A percentile compares a stretch with the other conserved stretches of the same genome.
Conservation (phyloP, 2,888 invertebrate species). For the Dryadula phaetusa region DNA sequence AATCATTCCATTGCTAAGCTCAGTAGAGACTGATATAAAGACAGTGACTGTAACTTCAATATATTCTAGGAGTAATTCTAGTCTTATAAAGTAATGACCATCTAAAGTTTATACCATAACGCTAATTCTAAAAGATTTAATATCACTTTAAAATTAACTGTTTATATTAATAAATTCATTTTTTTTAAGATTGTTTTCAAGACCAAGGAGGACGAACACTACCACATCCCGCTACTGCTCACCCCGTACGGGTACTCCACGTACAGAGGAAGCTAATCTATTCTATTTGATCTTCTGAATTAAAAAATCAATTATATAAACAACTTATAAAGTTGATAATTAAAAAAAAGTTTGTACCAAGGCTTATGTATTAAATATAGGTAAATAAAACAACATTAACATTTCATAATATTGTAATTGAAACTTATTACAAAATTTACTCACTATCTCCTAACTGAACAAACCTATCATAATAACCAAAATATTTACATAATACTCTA, state of each 20-base stretch:
- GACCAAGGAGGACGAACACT: constrained; percentile 85
- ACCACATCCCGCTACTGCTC: constrained; percentile 90
- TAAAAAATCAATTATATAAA: background rate
- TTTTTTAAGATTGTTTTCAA: constrained; percentile 87
- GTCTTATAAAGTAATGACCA: too few relatives aligned
- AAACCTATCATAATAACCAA: background rate
- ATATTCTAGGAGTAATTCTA: too few relatives aligned
- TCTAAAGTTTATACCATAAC: too few relatives aligned
- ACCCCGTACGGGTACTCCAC: constrained; percentile 92
- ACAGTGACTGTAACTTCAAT: too few relatives aligned
- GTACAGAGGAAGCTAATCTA: constrained; percentile 86
- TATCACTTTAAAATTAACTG: too few relatives aligned
- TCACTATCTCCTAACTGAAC: background rate
- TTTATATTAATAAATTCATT: too few relatives aligned
- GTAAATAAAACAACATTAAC: constrained; percentile 34
- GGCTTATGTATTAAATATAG: too few relatives aligned
- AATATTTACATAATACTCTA: constrained; percentile 8
- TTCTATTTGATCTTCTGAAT: background rate
- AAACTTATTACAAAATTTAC: constrained; percentile 13
- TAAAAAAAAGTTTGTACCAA: too few relatives aligned
- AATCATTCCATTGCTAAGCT: too few relatives aligned
- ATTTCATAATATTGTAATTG: constrained; percentile 28
- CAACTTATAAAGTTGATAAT: too few relatives aligned
- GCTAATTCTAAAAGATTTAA: too few relatives aligned
- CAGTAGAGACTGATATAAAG: too few relatives aligned